Evolutionary conservation across 2,888 invertebrate species (phyloP).

Genomic region (Ornithoptera alexandrae): DNA sequence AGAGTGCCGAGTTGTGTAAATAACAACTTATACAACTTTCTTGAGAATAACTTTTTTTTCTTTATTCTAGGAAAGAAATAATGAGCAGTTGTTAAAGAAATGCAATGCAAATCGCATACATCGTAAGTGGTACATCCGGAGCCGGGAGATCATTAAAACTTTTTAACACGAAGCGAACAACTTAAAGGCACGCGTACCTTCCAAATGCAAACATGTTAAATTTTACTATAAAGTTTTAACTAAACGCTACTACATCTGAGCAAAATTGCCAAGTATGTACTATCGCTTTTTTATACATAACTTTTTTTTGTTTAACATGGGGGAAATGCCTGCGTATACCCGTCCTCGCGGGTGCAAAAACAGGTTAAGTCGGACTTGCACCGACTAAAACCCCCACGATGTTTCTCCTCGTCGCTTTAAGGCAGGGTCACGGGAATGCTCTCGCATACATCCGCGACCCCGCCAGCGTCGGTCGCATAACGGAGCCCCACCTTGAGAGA

Average conservation of each 20-base stretch:
- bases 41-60: constrained; percentile 7
- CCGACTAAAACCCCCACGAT: too few relatives aligned
- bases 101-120: constrained; percentile 33
- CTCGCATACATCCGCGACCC: too few relatives aligned
- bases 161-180: constrained; percentile 37
- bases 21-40: constrained; percentile 9
- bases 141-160: constrained; percentile 43
- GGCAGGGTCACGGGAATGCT: too few relatives aligned
- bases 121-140: constrained; percentile 43
- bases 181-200: not conserved
- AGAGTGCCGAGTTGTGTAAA: not conserved
- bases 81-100: constrained; percentile 22
- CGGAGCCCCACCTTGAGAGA: too few relatives aligned
- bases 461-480: too few relatives aligned
- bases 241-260: not conserved
- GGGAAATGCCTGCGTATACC: too few relatives aligned
- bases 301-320: too few relatives aligned
- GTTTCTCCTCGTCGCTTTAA: too few relatives aligned
- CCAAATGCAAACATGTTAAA: not conserved
- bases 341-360: too few relatives aligned
- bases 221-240: not conserved
- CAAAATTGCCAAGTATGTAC: too few relatives aligned
- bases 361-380: too few relatives aligned
- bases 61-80: constrained; percentile 15
- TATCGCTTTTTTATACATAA: not conserved